Evolutionary conservation across 2,113 vertebrate species (phyloP), one percentile per base, ranked within the genome.

Genomic region (Entelurus aequoreus): DNA sequence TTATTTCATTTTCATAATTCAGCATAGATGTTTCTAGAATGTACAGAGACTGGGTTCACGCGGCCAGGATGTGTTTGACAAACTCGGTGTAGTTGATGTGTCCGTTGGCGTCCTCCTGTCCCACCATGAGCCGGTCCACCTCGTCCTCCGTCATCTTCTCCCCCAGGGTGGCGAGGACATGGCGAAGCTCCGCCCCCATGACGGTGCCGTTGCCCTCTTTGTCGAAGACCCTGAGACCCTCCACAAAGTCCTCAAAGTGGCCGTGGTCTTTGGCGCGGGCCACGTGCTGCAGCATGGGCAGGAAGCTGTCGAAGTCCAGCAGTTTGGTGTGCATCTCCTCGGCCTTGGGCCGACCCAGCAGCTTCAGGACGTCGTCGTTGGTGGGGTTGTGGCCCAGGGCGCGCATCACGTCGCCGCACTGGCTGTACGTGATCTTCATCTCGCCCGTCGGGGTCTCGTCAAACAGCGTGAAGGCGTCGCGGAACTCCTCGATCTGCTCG

Each of bases 341-440:
- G 0, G 90, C 72, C 58, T 92, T 96, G 10, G 96, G 95, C 69
- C 94, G 93, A 48, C 95, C 96, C 77, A 99, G 90, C 63, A 99
- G 88, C 10, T 90, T 94, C 69, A 97, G 78, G 35, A 99, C 96
- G 28, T 98, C 96, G 0, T 91, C 89, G 0, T 99, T 99, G 85
- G 95, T 98, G 13, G 96, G 96, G 83, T 99, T 99, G 90, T 99
- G 95, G 6, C 96, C 96, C 0, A 99, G 91, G 0, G 96, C 96
- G 8, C 96, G 86, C 28, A 99, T 89, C 28, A 99, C 93, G 0
- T 99, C 96, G 0, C 96, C 96, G 0, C 96, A 98, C 80, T 99
- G 96, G 0, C 87, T 85, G 0, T 87, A 96, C 19, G 83, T 88
- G 83, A 99, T 96, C 90, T 97, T 98, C 96, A 98, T 92, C 77